phyloP scores from a whole-genome alignment of 2,113 vertebrate species.

The Siniperca knerii region DNA sequence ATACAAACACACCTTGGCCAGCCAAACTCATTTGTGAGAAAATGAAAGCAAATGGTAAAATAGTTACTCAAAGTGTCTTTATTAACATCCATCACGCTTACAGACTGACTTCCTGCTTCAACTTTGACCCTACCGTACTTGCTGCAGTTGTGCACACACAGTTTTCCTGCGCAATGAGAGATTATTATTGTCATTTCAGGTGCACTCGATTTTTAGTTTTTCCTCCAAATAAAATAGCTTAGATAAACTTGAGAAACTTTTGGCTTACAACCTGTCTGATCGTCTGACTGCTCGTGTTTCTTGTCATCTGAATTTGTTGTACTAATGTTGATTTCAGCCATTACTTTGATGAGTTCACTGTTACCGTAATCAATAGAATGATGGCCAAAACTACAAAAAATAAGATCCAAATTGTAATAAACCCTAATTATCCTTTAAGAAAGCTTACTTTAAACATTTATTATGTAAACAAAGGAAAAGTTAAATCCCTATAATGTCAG shows the following conservation, averaged over 20 bases:
- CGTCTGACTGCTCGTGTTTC: neutral
- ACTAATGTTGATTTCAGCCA: neutral
- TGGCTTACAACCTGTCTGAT: neutral
- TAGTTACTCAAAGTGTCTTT: neutral
- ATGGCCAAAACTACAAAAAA: neutral
- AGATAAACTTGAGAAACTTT: neutral
- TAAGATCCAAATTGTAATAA: neutral
- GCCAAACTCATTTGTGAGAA: neutral
- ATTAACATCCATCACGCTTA: neutral
- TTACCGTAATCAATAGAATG: neutral
- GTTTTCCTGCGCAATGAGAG: neutral
- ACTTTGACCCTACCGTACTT: neutral
- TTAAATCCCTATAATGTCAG: constrained; percentile 28
- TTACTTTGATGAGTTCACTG: neutral
- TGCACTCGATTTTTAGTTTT: neutral
- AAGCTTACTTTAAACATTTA: neutral
- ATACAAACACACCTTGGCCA: too few species aligned
- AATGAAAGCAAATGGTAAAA: neutral
- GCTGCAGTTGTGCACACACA: neutral
- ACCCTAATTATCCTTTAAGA: neutral
- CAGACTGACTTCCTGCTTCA: neutral
- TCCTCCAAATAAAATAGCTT: neutral
- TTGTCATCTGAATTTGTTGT: neutral
- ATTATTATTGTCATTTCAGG: neutral
- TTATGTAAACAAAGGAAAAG: constrained; percentile 26